A percentile compares a stretch with the other conserved stretches of the same genome.
These are phyloP conservation scores for Zapornia atra DNA, from an alignment of 2,113 vertebrate species.

Conservation along the genomic window DNA sequence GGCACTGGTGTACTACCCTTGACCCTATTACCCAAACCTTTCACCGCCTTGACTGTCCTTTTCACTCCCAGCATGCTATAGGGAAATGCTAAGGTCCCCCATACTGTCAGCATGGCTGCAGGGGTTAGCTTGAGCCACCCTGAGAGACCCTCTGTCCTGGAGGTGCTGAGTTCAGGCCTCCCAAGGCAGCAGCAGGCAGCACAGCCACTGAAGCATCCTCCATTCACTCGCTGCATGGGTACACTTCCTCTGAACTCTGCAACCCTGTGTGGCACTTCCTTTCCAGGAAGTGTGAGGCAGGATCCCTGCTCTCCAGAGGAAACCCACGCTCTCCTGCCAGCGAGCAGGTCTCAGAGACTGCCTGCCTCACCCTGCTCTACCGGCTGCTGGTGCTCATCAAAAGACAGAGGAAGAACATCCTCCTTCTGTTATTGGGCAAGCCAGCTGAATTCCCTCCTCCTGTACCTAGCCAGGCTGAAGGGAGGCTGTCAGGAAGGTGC, in stretches of 20 bases:
- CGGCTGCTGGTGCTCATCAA: neutral
- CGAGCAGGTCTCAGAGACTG: fast-evolving
- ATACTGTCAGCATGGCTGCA: neutral
- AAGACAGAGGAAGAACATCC: neutral
- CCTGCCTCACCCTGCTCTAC: neutral
- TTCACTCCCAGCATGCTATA: neutral
- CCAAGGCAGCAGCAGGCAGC: neutral
- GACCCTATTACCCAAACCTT: neutral
- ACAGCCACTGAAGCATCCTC: neutral
- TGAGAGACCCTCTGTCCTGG: neutral
- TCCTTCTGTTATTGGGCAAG: neutral
- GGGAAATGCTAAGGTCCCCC: neutral
- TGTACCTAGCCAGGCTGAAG: neutral
- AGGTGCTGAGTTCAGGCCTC: neutral
- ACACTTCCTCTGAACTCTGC: neutral
- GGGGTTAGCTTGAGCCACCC: neutral
- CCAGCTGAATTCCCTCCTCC: neutral
- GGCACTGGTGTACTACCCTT: neutral
- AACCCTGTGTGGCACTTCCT: neutral
- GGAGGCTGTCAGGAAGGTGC: fast-evolving
- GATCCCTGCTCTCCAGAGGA: neutral
- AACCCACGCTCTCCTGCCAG: neutral
- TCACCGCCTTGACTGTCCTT: neutral
- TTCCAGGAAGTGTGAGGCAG: neutral
- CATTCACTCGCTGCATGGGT: fast-evolving